Conservation (phyloP, 2,113 vertebrate species). For the Bothrops jararaca region DNA sequence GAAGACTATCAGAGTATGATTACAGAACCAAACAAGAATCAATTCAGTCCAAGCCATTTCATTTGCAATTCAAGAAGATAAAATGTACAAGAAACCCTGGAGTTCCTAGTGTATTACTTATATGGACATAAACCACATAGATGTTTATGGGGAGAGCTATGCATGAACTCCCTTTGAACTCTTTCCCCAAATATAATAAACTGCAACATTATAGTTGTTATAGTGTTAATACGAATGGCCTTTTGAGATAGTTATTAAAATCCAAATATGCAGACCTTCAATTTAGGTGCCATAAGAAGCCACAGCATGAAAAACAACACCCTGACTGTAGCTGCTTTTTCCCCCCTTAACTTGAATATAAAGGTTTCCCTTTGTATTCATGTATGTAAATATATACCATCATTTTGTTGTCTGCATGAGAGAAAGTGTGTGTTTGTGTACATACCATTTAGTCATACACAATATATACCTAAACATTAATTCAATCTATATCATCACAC, state of each 20-base stretch:
- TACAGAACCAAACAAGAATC: conserved; percentile 32
- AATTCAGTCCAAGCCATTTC: conserved; percentile 38
- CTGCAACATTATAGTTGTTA: conserved; percentile 4
- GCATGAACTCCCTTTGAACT: conserved; percentile 40
- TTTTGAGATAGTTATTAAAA: background rate
- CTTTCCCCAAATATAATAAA: conserved; percentile 28
- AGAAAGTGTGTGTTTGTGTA: background rate
- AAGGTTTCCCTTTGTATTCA: background rate
- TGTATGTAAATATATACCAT: background rate
- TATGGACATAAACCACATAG: conserved; percentile 17
- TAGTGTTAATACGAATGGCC: conserved; percentile 4
- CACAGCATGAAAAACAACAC: background rate
- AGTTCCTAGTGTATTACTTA: conserved; percentile 42
- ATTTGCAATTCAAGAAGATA: conserved; percentile 41
- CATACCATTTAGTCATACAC: background rate
- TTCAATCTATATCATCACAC: background rate
- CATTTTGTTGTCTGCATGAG: background rate
- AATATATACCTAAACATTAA: background rate
- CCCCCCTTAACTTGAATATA: background rate
- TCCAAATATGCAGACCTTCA: background rate
- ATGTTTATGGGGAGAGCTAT: conserved; percentile 33
- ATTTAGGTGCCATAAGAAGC: background rate
- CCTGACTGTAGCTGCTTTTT: background rate
- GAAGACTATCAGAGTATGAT: background rate
- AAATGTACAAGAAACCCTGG: conserved; percentile 30